Evolutionary conservation across 2,113 vertebrate species (phyloP), one percentile per base, ranked within the genome.

Genomic region (Clarias batrachus): DNA sequence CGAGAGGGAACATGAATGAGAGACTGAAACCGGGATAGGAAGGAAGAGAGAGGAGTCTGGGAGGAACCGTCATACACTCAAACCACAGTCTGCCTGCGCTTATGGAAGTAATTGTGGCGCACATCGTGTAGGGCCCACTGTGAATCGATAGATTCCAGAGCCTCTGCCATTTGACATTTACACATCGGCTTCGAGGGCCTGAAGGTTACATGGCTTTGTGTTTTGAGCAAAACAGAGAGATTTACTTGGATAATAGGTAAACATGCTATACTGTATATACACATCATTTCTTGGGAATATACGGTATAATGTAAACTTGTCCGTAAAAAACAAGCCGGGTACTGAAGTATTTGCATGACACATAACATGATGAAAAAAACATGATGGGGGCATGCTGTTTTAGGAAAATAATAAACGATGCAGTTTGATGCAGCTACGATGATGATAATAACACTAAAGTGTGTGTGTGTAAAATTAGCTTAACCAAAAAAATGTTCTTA

Each of bases 61-160:
- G 92, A 93, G 90, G 92, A 92, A 92, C 93, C 92, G 88, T 89
- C 85, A 76, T 91, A 91, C 84, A 76, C 81, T 83, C 66, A 63
- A 25, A 81, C 85, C 83, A 17, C 89, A 90, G 90, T 92, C 91
- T 91, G 90, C 90, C 91, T 91, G 89, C 90, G 88, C 91, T 94
- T 91, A 90, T 92, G 92, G 93, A 93, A 93, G 91, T 74, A 88
- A 91, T 82, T 88, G 90, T 91, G 88, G 91, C 71, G 73, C 81
- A 88, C 90, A 89, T 92, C 88, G 84, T 91, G 88, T 87, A 86
- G 21, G 87, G 87, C 88, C 81, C 78, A 81, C 78, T 89, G 91
- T 85, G 91, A 92, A 92, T 90, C 90, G 89, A 92, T 92, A 87
- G 91, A 87, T 93, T 91, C 70, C 86, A 87, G 86, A 87, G 52